Evolutionary conservation across 2,113 vertebrate species (phyloP).

Genomic region (Erythrocercus mccallii): DNA sequence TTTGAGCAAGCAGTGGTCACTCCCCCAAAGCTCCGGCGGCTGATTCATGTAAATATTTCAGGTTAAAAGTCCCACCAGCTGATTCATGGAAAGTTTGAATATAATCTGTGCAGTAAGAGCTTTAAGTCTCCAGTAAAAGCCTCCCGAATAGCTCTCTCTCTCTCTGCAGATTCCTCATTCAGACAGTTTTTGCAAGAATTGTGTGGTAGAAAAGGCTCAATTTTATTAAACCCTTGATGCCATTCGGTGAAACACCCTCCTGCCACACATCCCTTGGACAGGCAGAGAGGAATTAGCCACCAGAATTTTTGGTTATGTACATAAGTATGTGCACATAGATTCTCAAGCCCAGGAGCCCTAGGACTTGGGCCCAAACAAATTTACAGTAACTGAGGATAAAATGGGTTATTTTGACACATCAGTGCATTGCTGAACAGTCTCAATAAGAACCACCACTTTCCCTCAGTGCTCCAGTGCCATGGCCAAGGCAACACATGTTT

Average conservation of each 20-base stretch:
- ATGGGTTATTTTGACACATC: neutral
- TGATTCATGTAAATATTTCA: constrained; percentile 56
- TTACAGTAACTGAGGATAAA: neutral
- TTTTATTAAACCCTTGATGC: neutral
- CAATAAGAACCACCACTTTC: fast-evolving
- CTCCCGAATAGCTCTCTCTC: fast-evolving
- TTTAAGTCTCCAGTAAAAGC: neutral
- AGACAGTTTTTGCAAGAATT: neutral
- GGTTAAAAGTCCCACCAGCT: constrained; percentile 30
- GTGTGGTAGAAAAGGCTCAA: neutral
- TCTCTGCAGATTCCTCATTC: neutral
- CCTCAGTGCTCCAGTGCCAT: neutral
- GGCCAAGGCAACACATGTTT: neutral
- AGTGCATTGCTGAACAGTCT: neutral
- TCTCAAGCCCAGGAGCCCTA: neutral
- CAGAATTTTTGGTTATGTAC: neutral
- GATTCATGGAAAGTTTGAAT: neutral
- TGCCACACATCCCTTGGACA: fast-evolving
- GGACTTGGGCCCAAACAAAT: neutral
- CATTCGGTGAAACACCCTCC: fast-evolving
- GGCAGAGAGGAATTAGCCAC: neutral
- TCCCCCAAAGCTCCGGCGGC: constrained; percentile 1
- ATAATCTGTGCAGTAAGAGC: fast-evolving
- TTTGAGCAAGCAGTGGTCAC: neutral
- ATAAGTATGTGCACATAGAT: fast-evolving